A percentile compares a stretch with the other conserved stretches of the same genome.
Evolutionary conservation across 2,113 vertebrate genomes (phyloP).

Genomic region (Campylomormyrus numenius): DNA sequence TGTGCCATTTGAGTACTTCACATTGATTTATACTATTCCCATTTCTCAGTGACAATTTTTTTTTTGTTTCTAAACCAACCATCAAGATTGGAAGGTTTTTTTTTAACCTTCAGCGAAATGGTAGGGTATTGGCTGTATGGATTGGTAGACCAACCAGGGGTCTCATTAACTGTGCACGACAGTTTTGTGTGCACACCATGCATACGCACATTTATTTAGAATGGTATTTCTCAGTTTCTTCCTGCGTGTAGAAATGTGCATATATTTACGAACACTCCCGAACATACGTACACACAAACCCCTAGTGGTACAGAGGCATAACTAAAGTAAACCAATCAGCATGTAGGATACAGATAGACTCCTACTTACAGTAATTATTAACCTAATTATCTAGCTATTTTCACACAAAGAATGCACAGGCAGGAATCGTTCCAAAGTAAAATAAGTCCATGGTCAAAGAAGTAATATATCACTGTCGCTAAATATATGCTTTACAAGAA

Average conservation of each 20-base stretch:
- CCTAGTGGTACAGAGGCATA: neutral
- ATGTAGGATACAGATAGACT: neutral
- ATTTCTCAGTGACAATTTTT: neutral
- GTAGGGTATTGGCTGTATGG: neutral
- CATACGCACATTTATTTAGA: neutral
- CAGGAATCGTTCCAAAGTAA: neutral
- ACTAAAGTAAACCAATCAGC: neutral
- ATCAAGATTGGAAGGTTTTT: neutral
- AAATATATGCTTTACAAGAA: no score
- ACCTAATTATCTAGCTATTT: neutral
- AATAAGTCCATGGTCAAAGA: neutral
- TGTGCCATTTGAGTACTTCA: neutral
- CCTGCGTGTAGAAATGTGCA: no score
- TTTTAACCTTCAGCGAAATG: neutral
- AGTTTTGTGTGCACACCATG: neutral
- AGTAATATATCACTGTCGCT: no score
- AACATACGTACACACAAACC: no score
- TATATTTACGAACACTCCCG: no score
- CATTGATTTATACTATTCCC: neutral
- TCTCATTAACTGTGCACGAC: neutral
- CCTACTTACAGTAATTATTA: neutral
- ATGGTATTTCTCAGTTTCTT: no score
- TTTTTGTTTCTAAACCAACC: neutral
- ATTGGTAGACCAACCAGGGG: neutral
- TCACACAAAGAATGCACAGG: neutral